phyloP scores from a whole-genome alignment of 2,797 vertebrate species.

The Morus bassanus region DNA sequence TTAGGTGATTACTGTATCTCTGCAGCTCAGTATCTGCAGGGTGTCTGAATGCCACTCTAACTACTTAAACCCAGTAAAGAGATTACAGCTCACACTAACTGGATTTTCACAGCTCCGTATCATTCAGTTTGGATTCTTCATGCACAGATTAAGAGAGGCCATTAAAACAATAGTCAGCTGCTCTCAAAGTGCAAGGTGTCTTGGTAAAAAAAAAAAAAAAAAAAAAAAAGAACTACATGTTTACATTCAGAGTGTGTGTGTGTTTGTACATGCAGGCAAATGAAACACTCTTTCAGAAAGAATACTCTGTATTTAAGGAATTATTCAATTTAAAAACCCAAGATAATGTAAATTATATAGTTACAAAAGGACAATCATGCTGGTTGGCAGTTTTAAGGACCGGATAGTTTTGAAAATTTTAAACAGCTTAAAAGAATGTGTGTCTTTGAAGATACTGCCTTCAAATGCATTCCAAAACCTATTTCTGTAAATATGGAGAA shows the following conservation, averaged over 20 bases:
- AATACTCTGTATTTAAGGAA: background rate
- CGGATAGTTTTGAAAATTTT: conserved; percentile 34
- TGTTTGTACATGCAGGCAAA: background rate
- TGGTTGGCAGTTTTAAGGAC: conserved; percentile 37
- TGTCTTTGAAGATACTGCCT: conserved; percentile 61
- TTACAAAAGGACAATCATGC: conserved; percentile 32
- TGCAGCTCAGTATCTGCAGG: conserved; percentile 78
- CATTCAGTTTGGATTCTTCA: conserved; percentile 88
- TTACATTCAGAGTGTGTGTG: background rate
- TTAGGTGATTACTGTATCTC: conserved; percentile 81
- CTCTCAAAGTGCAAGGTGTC: conserved; percentile 73
- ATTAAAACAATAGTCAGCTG: conserved; percentile 77
- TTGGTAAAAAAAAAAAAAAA: background rate
- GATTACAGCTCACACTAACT: conserved; percentile 98
- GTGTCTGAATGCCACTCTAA: conserved; percentile 82
- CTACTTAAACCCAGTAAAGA: conserved; percentile 96
- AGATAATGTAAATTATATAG: conserved; percentile 57
- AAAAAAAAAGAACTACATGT: background rate
- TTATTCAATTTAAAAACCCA: background rate
- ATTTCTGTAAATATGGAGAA: conserved; percentile 25
- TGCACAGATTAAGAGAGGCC: conserved; percentile 88
- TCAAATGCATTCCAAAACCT: conserved; percentile 57
- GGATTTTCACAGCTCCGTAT: conserved; percentile 98
- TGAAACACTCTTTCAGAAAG: background rate
- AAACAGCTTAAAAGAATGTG: conserved; percentile 65